Base-by-base conservation (phyloP, 2,888 invertebrate genomes). In the Octodonta nipae region DNA sequence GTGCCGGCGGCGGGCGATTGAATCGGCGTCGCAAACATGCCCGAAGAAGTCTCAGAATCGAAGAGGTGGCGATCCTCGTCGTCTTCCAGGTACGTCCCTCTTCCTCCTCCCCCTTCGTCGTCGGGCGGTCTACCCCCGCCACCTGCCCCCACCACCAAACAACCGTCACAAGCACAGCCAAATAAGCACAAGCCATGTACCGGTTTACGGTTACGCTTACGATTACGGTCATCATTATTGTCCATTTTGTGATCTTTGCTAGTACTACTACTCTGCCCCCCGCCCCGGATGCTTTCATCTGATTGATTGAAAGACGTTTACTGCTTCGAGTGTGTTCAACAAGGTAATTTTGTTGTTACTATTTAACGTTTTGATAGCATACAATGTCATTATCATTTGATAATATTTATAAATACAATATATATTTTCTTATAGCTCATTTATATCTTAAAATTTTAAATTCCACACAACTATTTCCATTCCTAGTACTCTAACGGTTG, bases 91-190 rank as follows among this genome's bases (percentile, higher is more conserved):
- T 22, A 42, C 40, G 39, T 42, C 40, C 44, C 40, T 27, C 36
- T 40, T 32, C 42, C 42, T 33, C 46, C 49, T 35, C 50, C 50
- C 29, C 49, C 48, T 37, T 44, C 45, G 35, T 52, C 52, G 34
- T 56, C 52, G 38, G 55, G 54, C 43, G 56, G 56, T 36, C 54
- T 50, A 43, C 52, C 50, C 40, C 50, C 48, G 42, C 49, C 47
- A 38, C 48, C 50, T 42, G 50, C 52, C 51, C 54, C 54, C 50
- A 54, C 47, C 49, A 54, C 51, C 51, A 57, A 50, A 51, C 54
- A 58, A 47, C 52, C 51, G 51, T 56, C 52, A 52, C 55, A 57
- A 52, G 54, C 55, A 52, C 57, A 57, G 53, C 54, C 56, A 54
- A 51, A 54, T 49, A 56, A 55, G 55, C 56, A 47, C 47, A 56